A percentile compares a stretch with the other conserved stretches of the same genome.
Conservation (phyloP, 2,888 invertebrate genomes). For the Agrotis clavis region DNA sequence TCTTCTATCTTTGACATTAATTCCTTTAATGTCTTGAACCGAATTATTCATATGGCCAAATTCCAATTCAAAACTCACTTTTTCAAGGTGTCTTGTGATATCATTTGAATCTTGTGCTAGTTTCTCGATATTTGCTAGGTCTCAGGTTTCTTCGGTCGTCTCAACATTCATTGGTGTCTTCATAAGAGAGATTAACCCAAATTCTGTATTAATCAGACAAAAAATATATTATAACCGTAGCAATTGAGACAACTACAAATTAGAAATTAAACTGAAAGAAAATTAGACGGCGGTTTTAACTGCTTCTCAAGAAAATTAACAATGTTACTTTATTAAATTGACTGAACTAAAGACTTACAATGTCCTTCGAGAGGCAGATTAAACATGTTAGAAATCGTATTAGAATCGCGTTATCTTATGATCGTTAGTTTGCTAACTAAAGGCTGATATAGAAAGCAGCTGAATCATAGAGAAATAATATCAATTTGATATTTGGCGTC, state of each 20-base stretch:
- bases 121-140: background rate
- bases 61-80: constrained; percentile 44
- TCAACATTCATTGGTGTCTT: background rate
- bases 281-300: background rate
- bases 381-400: background rate
- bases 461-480: background rate
- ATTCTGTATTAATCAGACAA: background rate
- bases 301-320: background rate
- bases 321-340: background rate
- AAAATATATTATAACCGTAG: no score
- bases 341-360: constrained; percentile 17
- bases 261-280: background rate
- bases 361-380: constrained; percentile 3
- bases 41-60: constrained; percentile 13
- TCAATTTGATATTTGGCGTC: background rate
- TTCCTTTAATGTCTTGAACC: background rate
- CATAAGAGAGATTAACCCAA: background rate
- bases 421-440: background rate
- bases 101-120: constrained; percentile 12
- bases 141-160: no score
- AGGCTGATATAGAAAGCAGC: no score
- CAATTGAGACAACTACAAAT: background rate
- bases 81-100: constrained; percentile 27
- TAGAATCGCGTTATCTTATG: constrained; percentile 6
- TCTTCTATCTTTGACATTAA: constrained; percentile 8